phyloP scores from a whole-genome alignment of 2,797 vertebrate genomes.

The Syngnathus rostellatus region DNA sequence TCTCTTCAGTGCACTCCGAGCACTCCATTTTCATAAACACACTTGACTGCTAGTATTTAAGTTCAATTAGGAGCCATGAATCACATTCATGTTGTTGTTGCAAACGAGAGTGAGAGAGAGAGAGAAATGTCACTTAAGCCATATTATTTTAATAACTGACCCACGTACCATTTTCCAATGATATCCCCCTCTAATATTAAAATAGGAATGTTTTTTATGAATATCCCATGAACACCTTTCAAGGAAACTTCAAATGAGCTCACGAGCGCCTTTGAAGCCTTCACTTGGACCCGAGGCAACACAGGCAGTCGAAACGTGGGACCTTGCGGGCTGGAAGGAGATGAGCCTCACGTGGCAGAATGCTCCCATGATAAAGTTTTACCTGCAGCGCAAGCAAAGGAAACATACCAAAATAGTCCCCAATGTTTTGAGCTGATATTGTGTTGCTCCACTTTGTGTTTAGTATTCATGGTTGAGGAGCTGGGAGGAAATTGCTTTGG shows the following conservation, averaged over 20 bases:
- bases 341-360: constrained; percentile 43
- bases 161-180: neutral
- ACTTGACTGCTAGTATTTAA: constrained; percentile 56
- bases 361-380: constrained; percentile 56
- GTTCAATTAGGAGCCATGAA: constrained; percentile 46
- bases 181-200: neutral
- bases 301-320: constrained; percentile 39
- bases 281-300: constrained; percentile 37
- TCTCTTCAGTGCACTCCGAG: constrained; percentile 55
- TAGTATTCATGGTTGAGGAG: constrained; percentile 51
- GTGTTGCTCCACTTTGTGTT: constrained; percentile 25
- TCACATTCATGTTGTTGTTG: neutral
- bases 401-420: constrained; percentile 43
- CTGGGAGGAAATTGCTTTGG: constrained; percentile 51
- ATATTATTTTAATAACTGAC: neutral
- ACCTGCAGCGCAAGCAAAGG: constrained; percentile 64
- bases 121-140: too few relatives aligned
- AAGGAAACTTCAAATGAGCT: constrained; percentile 47
- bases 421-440: constrained; percentile 21
- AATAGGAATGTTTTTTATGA: neutral
- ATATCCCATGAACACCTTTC: constrained; percentile 39
- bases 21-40: constrained; percentile 25
- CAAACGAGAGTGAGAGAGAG: too few relatives aligned
- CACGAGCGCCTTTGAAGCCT: constrained; percentile 48
- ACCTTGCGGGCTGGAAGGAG: constrained; percentile 20